A percentile compares a stretch with the other conserved stretches of the same genome.
phyloP scores from a whole-genome alignment of 2,797 vertebrate genomes.

The Melanotaenia parkinsoni region DNA sequence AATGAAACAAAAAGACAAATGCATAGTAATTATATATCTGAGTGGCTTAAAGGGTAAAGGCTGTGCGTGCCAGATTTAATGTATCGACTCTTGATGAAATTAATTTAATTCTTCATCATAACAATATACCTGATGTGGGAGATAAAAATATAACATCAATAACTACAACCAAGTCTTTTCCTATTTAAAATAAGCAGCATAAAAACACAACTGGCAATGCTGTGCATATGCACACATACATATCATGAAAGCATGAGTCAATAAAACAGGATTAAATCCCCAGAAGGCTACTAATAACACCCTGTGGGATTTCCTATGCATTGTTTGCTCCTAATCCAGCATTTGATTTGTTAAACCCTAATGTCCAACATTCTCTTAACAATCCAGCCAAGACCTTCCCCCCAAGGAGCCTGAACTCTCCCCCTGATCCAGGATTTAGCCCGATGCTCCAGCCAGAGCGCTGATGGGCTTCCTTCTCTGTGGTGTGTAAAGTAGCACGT shows the following conservation, averaged over 20 bases:
- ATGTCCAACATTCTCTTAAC: constrained; percentile 53
- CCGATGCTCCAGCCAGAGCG: constrained; percentile 23
- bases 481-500: constrained; percentile 45
- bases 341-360: constrained; percentile 61
- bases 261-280: constrained; percentile 25
- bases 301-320: constrained; percentile 37
- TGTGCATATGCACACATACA: background rate
- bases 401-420: constrained; percentile 46
- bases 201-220: constrained; percentile 8
- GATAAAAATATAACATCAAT: constrained; percentile 24
- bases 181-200: constrained; percentile 12
- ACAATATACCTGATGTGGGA: constrained; percentile 20
- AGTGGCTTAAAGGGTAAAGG: constrained; percentile 5
- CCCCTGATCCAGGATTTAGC: constrained; percentile 61
- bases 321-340: constrained; percentile 59
- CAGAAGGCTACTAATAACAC: constrained; percentile 40
- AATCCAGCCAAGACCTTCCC: constrained; percentile 53
- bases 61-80: background rate
- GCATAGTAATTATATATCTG: background rate
- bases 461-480: constrained; percentile 42
- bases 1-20: constrained; percentile 1
- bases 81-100: constrained; percentile 5
- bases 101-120: constrained; percentile 14
- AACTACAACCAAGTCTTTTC: constrained; percentile 15
- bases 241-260: background rate